Base-by-base conservation (phyloP, 2,113 vertebrate species). In the Indicator indicator region DNA sequence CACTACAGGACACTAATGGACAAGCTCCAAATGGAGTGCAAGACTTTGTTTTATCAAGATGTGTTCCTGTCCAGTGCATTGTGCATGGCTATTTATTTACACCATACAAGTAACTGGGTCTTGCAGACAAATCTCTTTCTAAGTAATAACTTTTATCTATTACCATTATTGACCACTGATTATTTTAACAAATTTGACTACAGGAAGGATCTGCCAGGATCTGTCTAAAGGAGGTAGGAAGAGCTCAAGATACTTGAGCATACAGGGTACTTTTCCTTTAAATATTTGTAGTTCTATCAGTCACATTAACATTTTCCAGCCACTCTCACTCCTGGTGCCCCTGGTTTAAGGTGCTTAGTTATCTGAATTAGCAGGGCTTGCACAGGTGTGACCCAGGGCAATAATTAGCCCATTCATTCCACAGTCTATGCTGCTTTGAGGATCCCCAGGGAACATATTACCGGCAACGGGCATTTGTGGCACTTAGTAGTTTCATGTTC, bases 381-480 rank as follows among this genome's bases (percentile, higher is more conserved):
- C 58, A 91, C 94, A 96, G 95, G 94, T 95, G 94, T 94, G 95
- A 95, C 44, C 1, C 0, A 92, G 64, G 89, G 89, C 89, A 90
- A 92, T 88, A 96, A 95, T 90, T 68, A 94, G 87, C 70, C 92
- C 64, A 95, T 93, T 96, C 91, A 96, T 96, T 96, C 83, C 56
- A 40, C 76, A 88, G 64, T 76, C 79, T 82, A 21, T 86, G 80
- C 72, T 83, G 74, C 83, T 94, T 88, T 91, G 72, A 96, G 78
- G 62, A 89, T 92, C 95, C 86, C 95, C 0, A 6, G 95, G 94
- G 96, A 97, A 74, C 75, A 28, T 76, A 95, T 96, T 95, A 93
- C 88, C 79, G 74, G 86, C 64, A 94, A 87, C 0, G 5, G 79
- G 88, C 86, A 95, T 95, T 96, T 96, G 94, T 95, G 88, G 88